Evolutionary conservation across 2,797 vertebrate genomes (phyloP).

Genomic region (Premnoplex brunnescens): DNA sequence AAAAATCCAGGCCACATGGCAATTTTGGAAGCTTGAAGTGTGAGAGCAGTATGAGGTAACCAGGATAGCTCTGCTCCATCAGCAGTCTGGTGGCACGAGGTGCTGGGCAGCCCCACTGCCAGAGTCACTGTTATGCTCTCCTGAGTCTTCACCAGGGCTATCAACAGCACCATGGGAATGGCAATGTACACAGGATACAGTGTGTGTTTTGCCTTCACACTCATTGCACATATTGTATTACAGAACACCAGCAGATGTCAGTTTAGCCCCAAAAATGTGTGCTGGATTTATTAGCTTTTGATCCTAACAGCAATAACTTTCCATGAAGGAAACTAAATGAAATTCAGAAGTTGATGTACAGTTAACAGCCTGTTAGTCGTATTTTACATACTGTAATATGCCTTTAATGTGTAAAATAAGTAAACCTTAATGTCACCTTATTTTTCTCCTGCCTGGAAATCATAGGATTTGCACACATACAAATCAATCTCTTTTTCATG

Average conservation of each 20-base stretch:
- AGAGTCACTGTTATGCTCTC: accelerated
- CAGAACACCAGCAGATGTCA: slow-evolving; percentile 43
- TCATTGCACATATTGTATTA: background rate
- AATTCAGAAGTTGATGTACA: background rate
- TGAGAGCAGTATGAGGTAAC: accelerated
- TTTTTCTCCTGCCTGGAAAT: background rate
- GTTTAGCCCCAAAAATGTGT: background rate
- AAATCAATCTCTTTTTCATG: background rate
- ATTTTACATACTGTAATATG: background rate
- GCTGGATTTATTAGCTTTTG: background rate
- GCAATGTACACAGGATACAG: background rate
- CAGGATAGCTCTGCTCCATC: accelerated
- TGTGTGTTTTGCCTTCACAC: background rate
- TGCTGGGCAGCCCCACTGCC: background rate
- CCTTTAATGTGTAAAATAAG: background rate
- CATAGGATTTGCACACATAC: background rate
- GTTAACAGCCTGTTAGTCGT: background rate
- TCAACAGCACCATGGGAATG: accelerated
- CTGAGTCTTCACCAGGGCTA: background rate
- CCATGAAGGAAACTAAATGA: background rate
- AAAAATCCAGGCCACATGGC: background rate
- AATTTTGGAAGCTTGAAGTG: background rate
- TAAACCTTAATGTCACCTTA: background rate
- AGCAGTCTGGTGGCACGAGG: accelerated
- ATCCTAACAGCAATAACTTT: background rate